Percentiles rank a stretch among this genome's conserved stretches.
These are phyloP conservation scores for Chiropotes sagulatus DNA, from an alignment of 2,797 vertebrate genomes.

Conservation along the genomic window DNA sequence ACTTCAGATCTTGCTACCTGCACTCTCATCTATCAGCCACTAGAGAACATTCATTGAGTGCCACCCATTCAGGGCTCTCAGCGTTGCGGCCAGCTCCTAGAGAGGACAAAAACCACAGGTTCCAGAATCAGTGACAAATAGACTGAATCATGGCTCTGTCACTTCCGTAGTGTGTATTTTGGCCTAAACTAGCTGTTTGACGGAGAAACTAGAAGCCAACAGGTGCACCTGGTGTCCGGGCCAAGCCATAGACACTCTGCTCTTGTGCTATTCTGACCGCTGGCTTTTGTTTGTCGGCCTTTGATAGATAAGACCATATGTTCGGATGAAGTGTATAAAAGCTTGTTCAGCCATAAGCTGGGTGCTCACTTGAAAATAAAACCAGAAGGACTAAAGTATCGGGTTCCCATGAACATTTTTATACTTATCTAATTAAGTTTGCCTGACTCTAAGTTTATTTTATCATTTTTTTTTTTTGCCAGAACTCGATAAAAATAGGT, in stretches of 20 bases:
- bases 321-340: not conserved
- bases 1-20: not conserved
- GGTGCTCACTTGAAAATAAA: not conserved
- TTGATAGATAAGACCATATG: not conserved
- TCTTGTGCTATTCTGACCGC: not conserved
- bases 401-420: not conserved
- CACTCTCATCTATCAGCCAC: not conserved
- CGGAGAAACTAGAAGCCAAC: not conserved
- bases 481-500: not conserved
- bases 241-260: not conserved
- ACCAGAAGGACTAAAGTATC: not conserved
- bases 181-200: not conserved
- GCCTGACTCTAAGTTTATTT: not conserved
- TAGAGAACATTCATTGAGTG: not conserved
- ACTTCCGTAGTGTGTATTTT: not conserved
- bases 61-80: not conserved
- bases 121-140: not conserved
- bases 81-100: not conserved
- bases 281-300: not conserved
- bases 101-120: not conserved
- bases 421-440: not conserved
- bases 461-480: not conserved
- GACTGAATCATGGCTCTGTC: not conserved
- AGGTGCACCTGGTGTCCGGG: not conserved
- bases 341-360: not conserved